Evolutionary conservation across 2,113 vertebrate genomes (phyloP), one percentile per base, ranked within the genome.

Genomic region (Apus apus): DNA sequence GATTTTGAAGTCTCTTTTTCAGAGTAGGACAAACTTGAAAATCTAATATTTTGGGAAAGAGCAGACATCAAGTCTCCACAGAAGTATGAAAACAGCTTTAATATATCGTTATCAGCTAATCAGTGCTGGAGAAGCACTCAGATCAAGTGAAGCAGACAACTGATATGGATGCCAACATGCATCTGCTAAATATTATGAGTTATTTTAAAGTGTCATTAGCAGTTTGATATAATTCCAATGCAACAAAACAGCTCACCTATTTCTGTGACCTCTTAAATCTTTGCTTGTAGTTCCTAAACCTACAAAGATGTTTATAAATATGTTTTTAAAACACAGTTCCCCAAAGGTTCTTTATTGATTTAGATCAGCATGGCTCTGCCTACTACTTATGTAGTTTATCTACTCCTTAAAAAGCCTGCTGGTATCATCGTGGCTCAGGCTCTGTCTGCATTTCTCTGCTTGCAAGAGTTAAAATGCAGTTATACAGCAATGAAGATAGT

Each of bases 11-110:
- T 71, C 34, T 46, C 15, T 64, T 71, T 78, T 87, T 70, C 9
- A 13, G 72, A 68, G 61, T 8, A 84, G 80, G 76, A 54, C 30
- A 79, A 94, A 90, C 51, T 50, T 58, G 70, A 94, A 92, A 96
- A 95, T 94, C 64, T 91, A 91, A 15, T 93, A 70, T 93, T 96
- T 96, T 86, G 78, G 65, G 38, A 66, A 95, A 79, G 6, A 56
- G 94, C 70, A 96, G 94, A 96, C 88, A 96, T 70, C 61, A 66
- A 81, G 96, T 89, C 90, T 96, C 94, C 80, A 81, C 15, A 66
- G 48, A 68, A 94, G 27, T 65, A 97, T 11, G 70, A 76, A 84
- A 96, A 72, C 88, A 92, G 54, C 58, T 97, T 96, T 82, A 94
- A 87, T 87, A 70, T 62, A 81, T 54, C 0, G 9, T 95, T 96